Evolutionary conservation across 1,140 invertebrate genomes (phyloP).

Genomic region (Euura saliciscinereae): DNA sequence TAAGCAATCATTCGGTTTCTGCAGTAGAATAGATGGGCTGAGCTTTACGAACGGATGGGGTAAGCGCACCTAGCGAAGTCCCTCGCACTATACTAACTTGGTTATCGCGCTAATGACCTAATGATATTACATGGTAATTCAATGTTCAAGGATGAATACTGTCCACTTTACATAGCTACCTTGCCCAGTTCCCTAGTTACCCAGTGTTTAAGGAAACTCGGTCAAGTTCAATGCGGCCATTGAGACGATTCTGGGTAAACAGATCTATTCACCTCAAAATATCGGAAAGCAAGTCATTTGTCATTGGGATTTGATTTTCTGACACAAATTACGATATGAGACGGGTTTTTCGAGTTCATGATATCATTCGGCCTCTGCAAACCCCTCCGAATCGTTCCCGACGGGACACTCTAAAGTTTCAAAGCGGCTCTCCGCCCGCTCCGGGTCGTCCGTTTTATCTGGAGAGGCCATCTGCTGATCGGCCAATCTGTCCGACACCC

Average conservation of each 20-base stretch:
- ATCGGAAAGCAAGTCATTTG: too few species aligned
- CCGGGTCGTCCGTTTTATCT: neutral
- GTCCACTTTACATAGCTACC: constrained; percentile 57
- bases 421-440: neutral
- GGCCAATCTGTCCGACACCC: constrained; percentile 1
- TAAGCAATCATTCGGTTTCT: constrained; percentile 22
- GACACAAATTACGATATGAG: too few species aligned
- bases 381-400: neutral
- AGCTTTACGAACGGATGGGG: constrained; percentile 49
- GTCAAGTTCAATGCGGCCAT: constrained; percentile 49
- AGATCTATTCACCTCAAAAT: too few species aligned
- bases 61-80: constrained; percentile 53
- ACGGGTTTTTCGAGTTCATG: too few species aligned
- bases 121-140: constrained; percentile 62
- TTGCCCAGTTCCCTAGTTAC: constrained; percentile 53
- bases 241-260: too few species aligned
- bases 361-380: neutral
- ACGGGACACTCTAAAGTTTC: constrained; percentile 6
- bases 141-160: constrained; percentile 61
- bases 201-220: constrained; percentile 46
- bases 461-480: constrained; percentile 4
- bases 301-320: too few species aligned
- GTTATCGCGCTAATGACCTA: constrained; percentile 60
- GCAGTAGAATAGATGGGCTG: constrained; percentile 21
- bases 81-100: constrained; percentile 60